Base-by-base conservation (phyloP, 1,140 invertebrate genomes). In the Armadillidium nasatum region DNA sequence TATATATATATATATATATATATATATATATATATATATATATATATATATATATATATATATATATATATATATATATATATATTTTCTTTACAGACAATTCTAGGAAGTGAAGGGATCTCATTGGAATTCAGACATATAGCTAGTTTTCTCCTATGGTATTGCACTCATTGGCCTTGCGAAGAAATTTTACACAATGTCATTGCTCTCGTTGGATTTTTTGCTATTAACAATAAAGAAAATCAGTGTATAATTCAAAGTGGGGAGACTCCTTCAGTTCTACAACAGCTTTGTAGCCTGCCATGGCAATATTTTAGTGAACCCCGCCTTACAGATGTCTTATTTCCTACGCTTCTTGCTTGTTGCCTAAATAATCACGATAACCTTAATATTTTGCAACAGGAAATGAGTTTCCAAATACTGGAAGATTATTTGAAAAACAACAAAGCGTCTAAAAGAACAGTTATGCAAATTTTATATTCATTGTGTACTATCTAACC, bases 251-350 rank as follows among this genome's bases (percentile, higher is more conserved):
- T 93, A 23, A 89, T 93, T 80, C 91, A 94, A 83, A 93, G 90
- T 80, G 94, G 89, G 70, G 91, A 90, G 84, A 89, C 89, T 71
- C 93, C 89, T 23, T 95, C 93, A 43, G 92, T 96, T 71, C 88
- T 97, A 3, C 93, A 95, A 83, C 94, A 94, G 82, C 85, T 97
- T n/a, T 95, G 93, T 83, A 90, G 89, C 2, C 85, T 97, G 78
- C 94, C 95, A 3, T 94, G 95, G 83, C 90, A 91, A 68, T 97
- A 95, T 87, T 94, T 96, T 84, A 92, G 91, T 68, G 91, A 94
- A 71, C 88, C 89, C 44, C 82, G 86, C 23, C 87, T 96, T 45
- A 90, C 90, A 74, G 88, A 87, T 70, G 89, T 93, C 44, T 88
- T 97, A 33, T 92, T 96, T 85, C 95, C 96, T 0, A 95, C 94